Base-by-base conservation (phyloP, 2,888 invertebrate species). In the Matsumyia berberina region DNA sequence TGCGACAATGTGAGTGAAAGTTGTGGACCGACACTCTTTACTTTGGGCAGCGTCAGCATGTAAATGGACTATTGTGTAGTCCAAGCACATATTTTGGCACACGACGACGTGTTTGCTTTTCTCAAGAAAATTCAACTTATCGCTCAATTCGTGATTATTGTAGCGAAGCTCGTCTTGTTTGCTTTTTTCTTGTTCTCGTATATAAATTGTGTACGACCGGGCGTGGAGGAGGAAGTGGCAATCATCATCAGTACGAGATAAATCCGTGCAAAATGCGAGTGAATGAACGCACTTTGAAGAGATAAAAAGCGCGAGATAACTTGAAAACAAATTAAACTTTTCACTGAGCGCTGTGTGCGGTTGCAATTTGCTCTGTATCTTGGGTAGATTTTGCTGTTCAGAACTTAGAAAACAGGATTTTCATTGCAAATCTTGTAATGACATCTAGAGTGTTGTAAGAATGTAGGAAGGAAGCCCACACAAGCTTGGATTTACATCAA, bases 1-100 rank as follows among this genome's bases (percentile, higher is more conserved):
- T 42, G 19, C 12, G 9, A 60, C 31, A 62, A 55, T 57, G 15
- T 24, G 37, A 73, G 79, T 79, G 79, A 79, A 79, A 79, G 79
- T 73, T 79, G 42, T 66, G 51, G 66, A 51, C 78, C 33, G 29
- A 9, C 5, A 31, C 5, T 8, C 31, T 24, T 42, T n/a, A n/a
- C n/a, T 49, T 29, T 8, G 24, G 17, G 12, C 11, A 5, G 51
- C n/a, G 39, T 17, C 35, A 49, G 37, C 55, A 78, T 49, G 44
- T 55, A 37, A 73, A 24, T 24, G 62, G 37, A 24, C 35, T 51
- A 8, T 67, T 80, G 42, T 62, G 29, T 42, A 74, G 60, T 74
- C 80, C 24, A 7, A 15, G 58, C 67, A 67, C 62, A 58, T 80
- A 37, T 49, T 55, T 57, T 29, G 57, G 58, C 17, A 57, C 57